Conservation (phyloP, 2,113 vertebrate genomes). For the Chionomys nivalis region DNA sequence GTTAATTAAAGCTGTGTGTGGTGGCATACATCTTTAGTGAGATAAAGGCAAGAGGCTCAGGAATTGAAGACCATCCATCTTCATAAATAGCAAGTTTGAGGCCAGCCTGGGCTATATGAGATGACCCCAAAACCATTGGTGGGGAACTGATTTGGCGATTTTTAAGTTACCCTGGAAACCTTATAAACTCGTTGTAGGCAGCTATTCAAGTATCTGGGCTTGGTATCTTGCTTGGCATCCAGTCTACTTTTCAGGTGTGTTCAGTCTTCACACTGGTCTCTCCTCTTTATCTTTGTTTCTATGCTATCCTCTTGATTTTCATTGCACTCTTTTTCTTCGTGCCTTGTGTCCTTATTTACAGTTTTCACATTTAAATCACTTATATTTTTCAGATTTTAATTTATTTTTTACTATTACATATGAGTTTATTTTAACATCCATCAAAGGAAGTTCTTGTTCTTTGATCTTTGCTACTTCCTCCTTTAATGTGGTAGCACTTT, state of each 20-base stretch:
- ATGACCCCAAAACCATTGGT: background rate
- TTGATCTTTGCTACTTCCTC: conserved; percentile 58
- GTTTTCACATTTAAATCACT: conserved; percentile 68
- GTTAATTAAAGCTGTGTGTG: conserved; percentile 23
- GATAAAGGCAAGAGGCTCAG: background rate
- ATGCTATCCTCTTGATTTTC: conserved; percentile 51
- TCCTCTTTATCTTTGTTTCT: conserved; percentile 74
- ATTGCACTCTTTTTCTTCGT: conserved; percentile 70
- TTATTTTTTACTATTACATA: conserved; percentile 44
- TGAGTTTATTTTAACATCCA: conserved; percentile 66
- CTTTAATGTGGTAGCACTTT: conserved; percentile 34
- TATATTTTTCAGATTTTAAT: conserved; percentile 63
- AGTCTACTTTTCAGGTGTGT: background rate
- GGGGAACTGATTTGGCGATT: background rate
- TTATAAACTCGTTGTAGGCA: background rate
- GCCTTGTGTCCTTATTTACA: conserved; percentile 68
- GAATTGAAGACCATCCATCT: background rate
- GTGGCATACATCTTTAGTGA: background rate
- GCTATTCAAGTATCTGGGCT: conserved; percentile 44
- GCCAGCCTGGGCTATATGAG: background rate
- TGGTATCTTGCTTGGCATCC: conserved; percentile 11
- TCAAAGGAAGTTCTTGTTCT: conserved; percentile 59
- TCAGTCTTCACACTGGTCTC: conserved; percentile 46
- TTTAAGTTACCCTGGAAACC: conserved; percentile 52
- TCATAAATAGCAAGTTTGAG: background rate